These are phyloP conservation scores for Patella ulyssiponensis DNA, from an alignment of 2,888 invertebrate genomes.

Conservation along the genomic window DNA sequence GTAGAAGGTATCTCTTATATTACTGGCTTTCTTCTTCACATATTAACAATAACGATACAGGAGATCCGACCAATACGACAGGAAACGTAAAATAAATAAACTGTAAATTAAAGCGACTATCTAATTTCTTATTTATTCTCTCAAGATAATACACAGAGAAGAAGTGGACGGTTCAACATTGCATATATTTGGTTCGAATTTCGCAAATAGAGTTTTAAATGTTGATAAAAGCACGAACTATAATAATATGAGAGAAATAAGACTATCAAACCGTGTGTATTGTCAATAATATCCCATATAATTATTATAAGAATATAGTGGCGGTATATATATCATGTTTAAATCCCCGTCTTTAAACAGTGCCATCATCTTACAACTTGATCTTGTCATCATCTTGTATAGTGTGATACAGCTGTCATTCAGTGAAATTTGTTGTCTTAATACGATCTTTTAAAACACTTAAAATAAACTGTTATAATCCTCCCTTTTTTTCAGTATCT, in stretches of 20 bases:
- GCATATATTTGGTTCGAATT: conserved; percentile 10
- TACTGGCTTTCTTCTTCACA: neutral
- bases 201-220: neutral
- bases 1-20: neutral
- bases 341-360: too few relatives aligned
- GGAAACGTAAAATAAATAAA: conserved; percentile 12
- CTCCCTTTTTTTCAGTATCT: too few relatives aligned
- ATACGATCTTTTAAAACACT: too few relatives aligned
- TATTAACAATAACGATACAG: neutral
- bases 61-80: neutral
- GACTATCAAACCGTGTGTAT: neutral
- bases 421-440: too few relatives aligned
- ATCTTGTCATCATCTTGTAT: too few relatives aligned
- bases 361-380: too few relatives aligned
- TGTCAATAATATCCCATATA: neutral
- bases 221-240: neutral
- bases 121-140: neutral
- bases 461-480: too few relatives aligned
- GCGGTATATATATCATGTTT: too few relatives aligned
- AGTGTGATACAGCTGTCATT: too few relatives aligned
- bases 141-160: neutral
- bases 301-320: neutral
- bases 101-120: conserved; percentile 2
- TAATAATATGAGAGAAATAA: neutral
- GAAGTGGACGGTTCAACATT: neutral